Base-by-base conservation (phyloP, 2,113 vertebrate genomes). In the Amphiprion percula region DNA sequence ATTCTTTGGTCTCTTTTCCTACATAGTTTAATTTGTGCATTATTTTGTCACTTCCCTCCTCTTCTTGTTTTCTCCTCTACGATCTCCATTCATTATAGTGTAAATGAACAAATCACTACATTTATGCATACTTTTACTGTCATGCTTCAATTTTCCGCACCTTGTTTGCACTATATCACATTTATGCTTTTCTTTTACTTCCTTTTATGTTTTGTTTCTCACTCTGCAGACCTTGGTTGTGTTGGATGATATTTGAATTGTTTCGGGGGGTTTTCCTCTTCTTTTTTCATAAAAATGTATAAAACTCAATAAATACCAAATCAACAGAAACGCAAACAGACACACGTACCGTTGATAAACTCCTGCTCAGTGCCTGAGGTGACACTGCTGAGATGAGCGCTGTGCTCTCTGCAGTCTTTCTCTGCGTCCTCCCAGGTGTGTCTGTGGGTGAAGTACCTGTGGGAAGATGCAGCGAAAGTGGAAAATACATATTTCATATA, bases 371-470 rank as follows among this genome's bases (percentile, higher is more conserved):
- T 93, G 1, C 37, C 64, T 0, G 97, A 97, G 77, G 96, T 95
- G 87, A 97, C 74, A 77, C 98, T 99, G 78, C 95, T 95, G 78
- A 99, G 95, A 83, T 99, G 98, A 2, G 96, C 96, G 0, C 97
- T 95, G 16, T 97, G 95, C 60, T 96, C 96, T 5, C 98, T 95
- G 66, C 97, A 99, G 66, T 98, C 98, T 75, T 97, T 95, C 94
- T 99, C 98, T 0, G 97, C 97, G 0, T 99, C 97, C 87, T 99
- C 98, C 98, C 98, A 99, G 1, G 97, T 96, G 85, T 97, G 96
- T 41, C 98, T 94, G 60, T 96, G 97, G 0, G 96, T 83, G 12
- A 98, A 98, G 82, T 97, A 97, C 23, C 93, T 94, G 83, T 33
- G 44, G 54, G 69, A 77, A 9, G 4, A 64, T 1, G 19, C 23